Conservation (phyloP, 2,888 invertebrate genomes). For the Patella caerulea region DNA sequence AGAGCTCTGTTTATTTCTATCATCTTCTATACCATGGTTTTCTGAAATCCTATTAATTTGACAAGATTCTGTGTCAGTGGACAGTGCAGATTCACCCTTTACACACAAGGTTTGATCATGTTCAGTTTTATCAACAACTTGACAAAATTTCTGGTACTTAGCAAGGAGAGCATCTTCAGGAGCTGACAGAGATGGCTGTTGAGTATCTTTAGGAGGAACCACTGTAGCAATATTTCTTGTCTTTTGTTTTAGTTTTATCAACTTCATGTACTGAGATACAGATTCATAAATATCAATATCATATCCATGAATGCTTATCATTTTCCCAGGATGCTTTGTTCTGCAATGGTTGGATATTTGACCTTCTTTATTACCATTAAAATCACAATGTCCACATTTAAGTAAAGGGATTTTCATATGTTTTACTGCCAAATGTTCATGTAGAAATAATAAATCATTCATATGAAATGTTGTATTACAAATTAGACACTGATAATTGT, state of each 20-base stretch:
- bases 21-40: background rate
- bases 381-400: background rate
- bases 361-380: background rate
- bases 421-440: background rate
- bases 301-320: background rate
- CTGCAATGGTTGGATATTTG: background rate
- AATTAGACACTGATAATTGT: background rate
- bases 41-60: no score
- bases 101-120: background rate
- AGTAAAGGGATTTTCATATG: constrained; percentile 3
- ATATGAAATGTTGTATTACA: background rate
- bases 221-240: background rate
- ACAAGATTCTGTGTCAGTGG: background rate
- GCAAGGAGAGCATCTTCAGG: background rate
- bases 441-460: background rate
- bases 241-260: background rate
- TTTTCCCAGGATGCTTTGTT: background rate
- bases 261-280: background rate
- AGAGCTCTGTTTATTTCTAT: no score
- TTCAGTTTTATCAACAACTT: background rate
- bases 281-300: background rate
- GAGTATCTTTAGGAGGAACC: background rate
- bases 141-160: background rate
- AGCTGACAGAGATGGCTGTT: background rate
- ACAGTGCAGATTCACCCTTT: background rate